Evolutionary conservation across 2,113 vertebrate species (phyloP).

Genomic region (Calonectris borealis): DNA sequence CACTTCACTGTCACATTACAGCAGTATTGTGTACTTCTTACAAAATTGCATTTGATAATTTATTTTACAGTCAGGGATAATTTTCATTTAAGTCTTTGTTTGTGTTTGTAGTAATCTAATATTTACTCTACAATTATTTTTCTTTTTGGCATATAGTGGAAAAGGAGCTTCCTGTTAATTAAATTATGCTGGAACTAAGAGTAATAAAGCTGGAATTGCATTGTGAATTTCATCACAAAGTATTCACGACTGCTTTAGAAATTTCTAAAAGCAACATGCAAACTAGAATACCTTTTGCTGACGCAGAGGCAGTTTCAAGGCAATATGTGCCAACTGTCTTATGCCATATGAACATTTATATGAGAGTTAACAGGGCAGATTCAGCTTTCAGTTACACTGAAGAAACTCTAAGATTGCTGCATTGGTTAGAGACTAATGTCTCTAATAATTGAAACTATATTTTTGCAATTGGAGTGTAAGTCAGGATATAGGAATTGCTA

Average conservation of each 20-base stretch:
- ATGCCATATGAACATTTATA: not conserved
- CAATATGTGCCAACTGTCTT: not conserved
- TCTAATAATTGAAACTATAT: not conserved
- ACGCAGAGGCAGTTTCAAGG: not conserved
- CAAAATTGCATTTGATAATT: not conserved
- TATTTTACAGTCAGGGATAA: not conserved
- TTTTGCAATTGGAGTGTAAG: not conserved
- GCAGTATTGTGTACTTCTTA: not conserved
- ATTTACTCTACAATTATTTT: not conserved
- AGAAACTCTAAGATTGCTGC: not conserved
- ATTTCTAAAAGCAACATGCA: not conserved
- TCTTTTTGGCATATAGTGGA: not conserved
- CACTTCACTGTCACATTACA: not conserved
- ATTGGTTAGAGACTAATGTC: not conserved
- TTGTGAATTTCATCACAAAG: not conserved
- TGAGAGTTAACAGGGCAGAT: not conserved
- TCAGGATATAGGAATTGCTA: not conserved
- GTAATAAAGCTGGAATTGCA: not conserved
- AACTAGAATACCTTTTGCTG: not conserved
- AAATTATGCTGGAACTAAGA: not conserved
- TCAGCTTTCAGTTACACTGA: not conserved
- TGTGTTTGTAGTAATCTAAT: not conserved
- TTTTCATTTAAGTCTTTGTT: not conserved
- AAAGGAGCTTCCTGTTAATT: not conserved
- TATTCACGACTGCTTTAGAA: not conserved